Base-by-base conservation (phyloP, 2,797 vertebrate genomes). In the Alectoris magna region DNA sequence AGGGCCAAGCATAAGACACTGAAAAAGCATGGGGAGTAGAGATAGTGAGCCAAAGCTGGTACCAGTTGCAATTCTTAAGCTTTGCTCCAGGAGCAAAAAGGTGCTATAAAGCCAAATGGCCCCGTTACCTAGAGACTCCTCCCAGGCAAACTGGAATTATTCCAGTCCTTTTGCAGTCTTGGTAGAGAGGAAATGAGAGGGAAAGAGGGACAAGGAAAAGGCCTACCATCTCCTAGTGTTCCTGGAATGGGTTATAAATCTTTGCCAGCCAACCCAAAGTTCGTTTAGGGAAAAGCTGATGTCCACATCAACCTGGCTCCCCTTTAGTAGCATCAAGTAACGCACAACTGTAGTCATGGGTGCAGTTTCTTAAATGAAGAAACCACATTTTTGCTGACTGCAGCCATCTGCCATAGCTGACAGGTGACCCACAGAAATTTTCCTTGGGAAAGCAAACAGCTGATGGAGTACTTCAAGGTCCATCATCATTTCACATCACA, bases 1-100 rank as follows among this genome's bases (percentile, higher is more conserved):
- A 91, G 95, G 82, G 93, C 93, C 91, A 56, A 94, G 87, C 76
- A 12, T 67, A 88, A 95, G 87, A 86, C 84, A 88, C 77, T 72
- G 77, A 88, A 77, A 93, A 92, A 90, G 56, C 86, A 83, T 24
- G 81, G 66, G 48, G 56, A 93, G 53, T 72, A 43, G 49, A 67
- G 81, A 94, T 83, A 88, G 63, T 75, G 73, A 96, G 79, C 74
- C 89, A 94, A 94, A 91, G 60, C 55, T 53, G 14, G 60, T 46
- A 84, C 90, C 34, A 76, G 56, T 38, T 94, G 69, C 58, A 51
- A 49, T 55, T 48, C 67, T 62, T 77, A 74, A 8, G 23, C 46
- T 60, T 56, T 46, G 46, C 34, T 72, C 27, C 64, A 34, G 29
- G 36, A 84, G 31, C 27, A 84, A 82, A 71, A 86, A 63, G 34